Evolutionary conservation across 2,113 vertebrate genomes (phyloP).

Genomic region (Saguinus imperator): DNA sequence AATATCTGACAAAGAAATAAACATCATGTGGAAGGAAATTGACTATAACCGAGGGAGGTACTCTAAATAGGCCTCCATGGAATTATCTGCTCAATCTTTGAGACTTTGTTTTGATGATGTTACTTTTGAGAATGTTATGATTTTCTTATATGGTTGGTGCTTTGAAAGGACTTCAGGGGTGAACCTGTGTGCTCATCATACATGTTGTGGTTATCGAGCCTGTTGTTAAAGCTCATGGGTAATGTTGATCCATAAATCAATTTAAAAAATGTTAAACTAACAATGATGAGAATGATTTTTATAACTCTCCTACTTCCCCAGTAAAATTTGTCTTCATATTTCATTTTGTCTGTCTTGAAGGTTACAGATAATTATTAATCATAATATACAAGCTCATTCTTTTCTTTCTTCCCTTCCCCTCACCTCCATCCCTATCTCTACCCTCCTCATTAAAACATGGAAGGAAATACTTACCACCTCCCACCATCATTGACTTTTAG

Average conservation of each 20-base stretch:
- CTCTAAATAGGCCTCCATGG: constrained; percentile 55
- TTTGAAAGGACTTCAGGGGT: constrained; percentile 44
- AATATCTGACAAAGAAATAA: constrained; percentile 77
- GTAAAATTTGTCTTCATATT: background rate
- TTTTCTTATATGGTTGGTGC: background rate
- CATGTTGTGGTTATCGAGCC: background rate
- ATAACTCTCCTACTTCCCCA: background rate
- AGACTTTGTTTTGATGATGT: constrained; percentile 30
- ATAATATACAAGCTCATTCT: background rate
- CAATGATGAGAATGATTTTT: background rate
- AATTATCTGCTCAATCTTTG: constrained; percentile 67
- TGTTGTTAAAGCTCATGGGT: background rate
- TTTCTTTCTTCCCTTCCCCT: background rate
- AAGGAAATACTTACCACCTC: background rate
- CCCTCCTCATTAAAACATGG: background rate
- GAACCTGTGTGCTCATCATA: background rate
- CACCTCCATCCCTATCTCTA: background rate
- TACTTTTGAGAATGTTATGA: constrained; percentile 8
- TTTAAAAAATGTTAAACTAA: constrained; percentile 18
- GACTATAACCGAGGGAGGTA: constrained; percentile 55
- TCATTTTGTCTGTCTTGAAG: background rate
- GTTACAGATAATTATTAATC: background rate
- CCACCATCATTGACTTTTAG: background rate
- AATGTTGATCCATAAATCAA: background rate
- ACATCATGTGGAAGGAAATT: constrained; percentile 67